phyloP scores from a whole-genome alignment of 2,888 invertebrate species.

The Unio delphinus region DNA sequence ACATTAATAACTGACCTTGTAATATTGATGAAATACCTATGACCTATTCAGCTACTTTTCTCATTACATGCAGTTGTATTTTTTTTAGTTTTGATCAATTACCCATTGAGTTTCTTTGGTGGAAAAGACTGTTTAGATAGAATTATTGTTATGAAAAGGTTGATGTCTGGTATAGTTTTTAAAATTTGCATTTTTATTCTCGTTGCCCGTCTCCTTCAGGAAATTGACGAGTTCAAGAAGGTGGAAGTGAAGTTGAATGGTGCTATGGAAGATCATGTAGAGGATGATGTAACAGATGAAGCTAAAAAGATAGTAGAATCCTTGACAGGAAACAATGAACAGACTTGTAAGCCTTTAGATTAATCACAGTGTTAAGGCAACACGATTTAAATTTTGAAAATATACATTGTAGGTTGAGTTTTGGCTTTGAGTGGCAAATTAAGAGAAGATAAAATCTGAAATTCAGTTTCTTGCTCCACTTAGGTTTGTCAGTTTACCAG shows the following conservation, averaged over 20 bases:
- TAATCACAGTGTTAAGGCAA: not conserved
- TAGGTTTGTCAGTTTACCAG: too few relatives aligned
- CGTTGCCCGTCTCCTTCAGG: not conserved
- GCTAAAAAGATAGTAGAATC: constrained; percentile 93
- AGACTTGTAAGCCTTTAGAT: constrained; percentile 42
- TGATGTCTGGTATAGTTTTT: too few relatives aligned
- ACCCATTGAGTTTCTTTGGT: not conserved
- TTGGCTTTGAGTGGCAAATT: too few relatives aligned
- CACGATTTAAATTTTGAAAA: not conserved
- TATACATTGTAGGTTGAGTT: not conserved
- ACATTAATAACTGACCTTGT: too few relatives aligned
- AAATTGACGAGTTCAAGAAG: constrained; percentile 17
- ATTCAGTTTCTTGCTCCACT: too few relatives aligned
- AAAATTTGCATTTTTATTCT: too few relatives aligned
- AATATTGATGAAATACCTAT: too few relatives aligned
- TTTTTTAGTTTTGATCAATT: not conserved
- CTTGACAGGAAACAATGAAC: constrained; percentile 84
- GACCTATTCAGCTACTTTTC: too few relatives aligned
- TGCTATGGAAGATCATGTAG: constrained; percentile 25
- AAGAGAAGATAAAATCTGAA: too few relatives aligned
- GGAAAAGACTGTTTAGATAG: too few relatives aligned
- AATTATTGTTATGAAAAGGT: too few relatives aligned
- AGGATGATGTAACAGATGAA: constrained; percentile 78
- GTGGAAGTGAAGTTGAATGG: constrained; percentile 18
- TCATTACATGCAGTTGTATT: not conserved